These are phyloP conservation scores for Pseudococcus longispinus DNA, from an alignment of 2,888 invertebrate genomes.

Conservation along the genomic window DNA sequence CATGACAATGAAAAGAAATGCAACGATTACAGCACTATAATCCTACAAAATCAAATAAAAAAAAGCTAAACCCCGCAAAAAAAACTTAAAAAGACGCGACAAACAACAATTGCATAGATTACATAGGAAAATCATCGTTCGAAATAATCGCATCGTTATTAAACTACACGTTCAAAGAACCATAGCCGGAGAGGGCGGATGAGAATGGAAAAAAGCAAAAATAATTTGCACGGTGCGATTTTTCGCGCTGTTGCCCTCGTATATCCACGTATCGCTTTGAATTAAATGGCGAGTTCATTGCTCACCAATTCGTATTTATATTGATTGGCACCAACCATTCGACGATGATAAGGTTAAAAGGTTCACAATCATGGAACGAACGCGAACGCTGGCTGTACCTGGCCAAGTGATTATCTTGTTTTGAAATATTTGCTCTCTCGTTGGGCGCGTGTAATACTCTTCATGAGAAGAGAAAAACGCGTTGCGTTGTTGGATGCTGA, in stretches of 20 bases:
- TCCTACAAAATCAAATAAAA: not conserved
- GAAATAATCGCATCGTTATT: not conserved
- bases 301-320: not conserved
- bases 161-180: not conserved
- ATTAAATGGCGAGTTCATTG: not conserved
- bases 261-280: not conserved
- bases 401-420: not conserved
- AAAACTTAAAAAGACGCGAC: not conserved
- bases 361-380: not conserved
- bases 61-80: not conserved
- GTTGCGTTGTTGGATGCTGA: not conserved
- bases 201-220: not conserved
- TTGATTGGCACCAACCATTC: not conserved
- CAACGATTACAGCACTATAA: not conserved
- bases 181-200: not conserved
- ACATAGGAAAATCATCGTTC: not conserved
- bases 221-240: not conserved
- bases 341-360: not conserved
- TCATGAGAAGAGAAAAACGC: not conserved
- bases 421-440: not conserved
- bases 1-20: not conserved
- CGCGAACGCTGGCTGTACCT: not conserved
- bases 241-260: not conserved
- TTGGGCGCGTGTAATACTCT: not conserved
- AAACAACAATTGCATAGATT: not conserved